Evolutionary conservation across 2,797 vertebrate genomes (phyloP).

Genomic region (Fratercula arctica): DNA sequence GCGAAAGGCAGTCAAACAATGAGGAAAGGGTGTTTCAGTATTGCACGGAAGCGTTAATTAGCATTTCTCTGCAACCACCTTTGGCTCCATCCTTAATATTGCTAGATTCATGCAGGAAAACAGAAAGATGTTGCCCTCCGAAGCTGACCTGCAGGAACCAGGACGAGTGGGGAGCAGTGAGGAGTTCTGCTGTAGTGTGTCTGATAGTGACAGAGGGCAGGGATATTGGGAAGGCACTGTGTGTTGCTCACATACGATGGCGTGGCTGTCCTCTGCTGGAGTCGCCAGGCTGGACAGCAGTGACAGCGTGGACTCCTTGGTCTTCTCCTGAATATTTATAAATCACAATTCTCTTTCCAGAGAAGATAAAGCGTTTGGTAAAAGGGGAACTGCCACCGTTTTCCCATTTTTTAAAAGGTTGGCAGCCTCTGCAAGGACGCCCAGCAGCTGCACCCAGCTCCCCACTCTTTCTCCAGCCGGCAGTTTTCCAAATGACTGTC

Average conservation of each 20-base stretch:
- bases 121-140: background rate
- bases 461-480: background rate
- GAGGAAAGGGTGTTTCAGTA: background rate
- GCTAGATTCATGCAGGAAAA: background rate
- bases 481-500: background rate
- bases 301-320: background rate
- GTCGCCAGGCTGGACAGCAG: background rate
- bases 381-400: background rate
- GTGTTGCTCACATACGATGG: background rate
- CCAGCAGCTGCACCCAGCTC: background rate
- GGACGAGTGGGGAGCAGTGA: background rate
- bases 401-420: background rate
- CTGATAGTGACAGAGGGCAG: background rate
- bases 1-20: background rate
- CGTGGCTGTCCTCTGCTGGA: background rate
- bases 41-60: background rate
- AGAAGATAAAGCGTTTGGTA: background rate
- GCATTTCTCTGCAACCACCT: background rate
- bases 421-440: background rate
- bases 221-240: background rate
- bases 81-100: background rate
- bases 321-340: background rate
- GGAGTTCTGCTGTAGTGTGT: background rate
- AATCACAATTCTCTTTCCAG: background rate
- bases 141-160: background rate